A percentile compares a stretch with the other conserved stretches of the same genome.
Conservation (phyloP, 2,888 invertebrate species). For the Gymnosoma rotundatum region DNA sequence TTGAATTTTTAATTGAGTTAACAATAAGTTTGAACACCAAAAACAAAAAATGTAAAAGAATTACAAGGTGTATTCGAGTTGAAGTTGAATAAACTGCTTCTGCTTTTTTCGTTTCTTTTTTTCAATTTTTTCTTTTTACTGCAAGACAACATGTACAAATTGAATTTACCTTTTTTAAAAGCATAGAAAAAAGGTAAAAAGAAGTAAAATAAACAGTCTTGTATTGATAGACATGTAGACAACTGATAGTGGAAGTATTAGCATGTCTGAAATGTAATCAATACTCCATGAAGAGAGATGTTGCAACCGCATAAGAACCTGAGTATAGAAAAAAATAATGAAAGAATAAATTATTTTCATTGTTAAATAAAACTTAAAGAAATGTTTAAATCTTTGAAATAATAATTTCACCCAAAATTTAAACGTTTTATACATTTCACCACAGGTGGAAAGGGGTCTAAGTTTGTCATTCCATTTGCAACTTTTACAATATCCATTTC, state of each 20-base stretch:
- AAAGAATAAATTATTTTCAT: slow-evolving; percentile 1
- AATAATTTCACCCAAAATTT: not conserved
- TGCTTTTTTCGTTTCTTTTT: not conserved
- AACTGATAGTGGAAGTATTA: slow-evolving; percentile 55
- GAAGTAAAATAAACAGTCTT: slow-evolving; percentile 47
- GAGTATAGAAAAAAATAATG: slow-evolving; percentile 14
- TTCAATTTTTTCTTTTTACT: too few species aligned
- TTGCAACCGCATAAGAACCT: slow-evolving; percentile 29
- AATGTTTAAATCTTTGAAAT: not conserved
- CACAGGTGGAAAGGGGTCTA: too few species aligned
- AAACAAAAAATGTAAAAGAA: slow-evolving; percentile 11
- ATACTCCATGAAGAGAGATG: slow-evolving; percentile 54
- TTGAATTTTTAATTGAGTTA: slow-evolving; percentile 67
- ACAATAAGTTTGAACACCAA: slow-evolving; percentile 51
- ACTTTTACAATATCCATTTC: too few species aligned
- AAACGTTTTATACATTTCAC: not conserved
- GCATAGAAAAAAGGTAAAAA: slow-evolving; percentile 19
- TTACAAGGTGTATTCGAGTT: not conserved
- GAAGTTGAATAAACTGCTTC: slow-evolving; percentile 63
- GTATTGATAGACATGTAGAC: slow-evolving; percentile 60
- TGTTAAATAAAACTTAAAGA: not conserved
- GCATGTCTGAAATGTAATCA: slow-evolving; percentile 60
- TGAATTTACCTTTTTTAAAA: slow-evolving; percentile 53
- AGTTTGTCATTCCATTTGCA: too few species aligned
- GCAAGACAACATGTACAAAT: slow-evolving; percentile 49